phyloP scores from a whole-genome alignment of 2,113 vertebrate species.

The Sceloporus tristichus region DNA sequence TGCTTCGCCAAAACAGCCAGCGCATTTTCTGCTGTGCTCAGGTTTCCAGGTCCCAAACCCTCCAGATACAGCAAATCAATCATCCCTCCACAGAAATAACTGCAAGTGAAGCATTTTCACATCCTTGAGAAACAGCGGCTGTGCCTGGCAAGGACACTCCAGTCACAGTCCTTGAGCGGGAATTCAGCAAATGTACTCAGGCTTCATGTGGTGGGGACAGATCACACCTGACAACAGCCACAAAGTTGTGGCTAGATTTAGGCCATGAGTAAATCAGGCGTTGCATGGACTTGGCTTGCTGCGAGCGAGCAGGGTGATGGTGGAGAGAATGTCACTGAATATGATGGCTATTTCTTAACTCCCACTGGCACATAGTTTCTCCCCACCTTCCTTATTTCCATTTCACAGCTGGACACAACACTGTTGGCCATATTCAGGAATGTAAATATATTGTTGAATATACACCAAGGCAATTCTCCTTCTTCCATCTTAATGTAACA shows the following conservation, averaged over 20 bases:
- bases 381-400: background rate
- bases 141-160: constrained; percentile 57
- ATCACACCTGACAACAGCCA: constrained; percentile 38
- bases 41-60: constrained; percentile 76
- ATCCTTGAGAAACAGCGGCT: constrained; percentile 27
- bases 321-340: constrained; percentile 53
- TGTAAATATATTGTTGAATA: background rate
- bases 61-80: constrained; percentile 75
- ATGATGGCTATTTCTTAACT: constrained; percentile 50
- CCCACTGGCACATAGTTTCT: background rate
- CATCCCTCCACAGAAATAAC: constrained; percentile 54
- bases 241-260: constrained; percentile 56
- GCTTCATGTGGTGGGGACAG: constrained; percentile 36
- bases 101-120: constrained; percentile 60
- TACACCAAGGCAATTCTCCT: too few species aligned
- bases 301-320: background rate
- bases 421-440: background rate
- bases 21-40: constrained; percentile 76
- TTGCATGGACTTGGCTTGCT: constrained; percentile 52
- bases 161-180: constrained; percentile 24
- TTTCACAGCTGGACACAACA: background rate
- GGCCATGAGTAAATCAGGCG: constrained; percentile 58
- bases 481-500: background rate
- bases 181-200: constrained; percentile 46
- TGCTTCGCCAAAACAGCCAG: constrained; percentile 70